Evolutionary conservation across 2,113 vertebrate genomes (phyloP).

Genomic region (Calidris pygmaea): DNA sequence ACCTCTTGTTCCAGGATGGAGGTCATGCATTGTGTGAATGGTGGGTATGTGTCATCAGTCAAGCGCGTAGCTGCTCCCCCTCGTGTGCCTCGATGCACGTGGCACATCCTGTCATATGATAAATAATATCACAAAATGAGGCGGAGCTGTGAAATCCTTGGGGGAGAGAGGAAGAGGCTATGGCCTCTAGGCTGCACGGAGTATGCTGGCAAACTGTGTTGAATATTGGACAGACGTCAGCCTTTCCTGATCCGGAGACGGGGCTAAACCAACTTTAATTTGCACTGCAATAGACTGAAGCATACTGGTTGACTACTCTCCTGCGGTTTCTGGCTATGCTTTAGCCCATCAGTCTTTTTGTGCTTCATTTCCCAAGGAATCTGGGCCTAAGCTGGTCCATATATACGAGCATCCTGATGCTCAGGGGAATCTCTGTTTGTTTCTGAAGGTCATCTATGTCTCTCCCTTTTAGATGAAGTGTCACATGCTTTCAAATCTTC

Average conservation of each 20-base stretch:
- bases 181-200: neutral
- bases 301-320: neutral
- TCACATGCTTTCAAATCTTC: neutral
- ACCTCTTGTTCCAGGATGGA: neutral
- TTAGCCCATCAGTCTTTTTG: neutral
- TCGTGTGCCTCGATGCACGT: rapidly evolving
- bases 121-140: neutral
- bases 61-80: neutral
- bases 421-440: neutral
- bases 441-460: neutral
- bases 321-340: neutral
- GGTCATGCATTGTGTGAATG: neutral
- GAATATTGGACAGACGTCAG: neutral
- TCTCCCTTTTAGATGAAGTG: neutral
- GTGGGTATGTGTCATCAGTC: neutral
- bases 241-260: neutral
- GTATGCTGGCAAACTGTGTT: neutral
- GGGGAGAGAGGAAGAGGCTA: neutral
- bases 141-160: neutral
- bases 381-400: rapidly evolving
- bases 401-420: neutral
- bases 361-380: neutral
- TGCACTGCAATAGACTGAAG: neutral
- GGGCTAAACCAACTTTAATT: neutral
- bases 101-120: neutral